Percentiles rank a stretch among this genome's conserved stretches.
These are phyloP conservation scores for Lutraria rhynchaena DNA, from an alignment of 1,140 invertebrate species.

Conservation along the genomic window DNA sequence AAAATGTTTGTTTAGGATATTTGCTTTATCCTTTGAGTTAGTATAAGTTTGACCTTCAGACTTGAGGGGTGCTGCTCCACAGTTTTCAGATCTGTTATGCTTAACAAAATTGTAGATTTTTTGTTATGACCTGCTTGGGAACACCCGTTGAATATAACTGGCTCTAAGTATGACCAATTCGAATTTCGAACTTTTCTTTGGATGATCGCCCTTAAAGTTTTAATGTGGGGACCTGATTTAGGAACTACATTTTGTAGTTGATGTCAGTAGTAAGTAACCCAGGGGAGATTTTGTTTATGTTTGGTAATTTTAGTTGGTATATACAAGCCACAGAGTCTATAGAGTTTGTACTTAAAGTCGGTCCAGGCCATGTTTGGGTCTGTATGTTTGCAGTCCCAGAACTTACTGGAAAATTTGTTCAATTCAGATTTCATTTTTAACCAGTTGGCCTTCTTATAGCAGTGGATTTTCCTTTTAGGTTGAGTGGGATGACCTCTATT, in stretches of 20 bases:
- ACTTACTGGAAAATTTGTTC: neutral
- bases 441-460: constrained; percentile 7
- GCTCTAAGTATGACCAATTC: constrained; percentile 6
- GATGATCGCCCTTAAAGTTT: neutral
- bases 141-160: constrained; percentile 2
- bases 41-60: constrained; percentile 14
- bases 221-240: neutral
- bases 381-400: neutral
- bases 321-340: neutral
- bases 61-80: constrained; percentile 9
- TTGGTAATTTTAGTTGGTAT: constrained; percentile 4
- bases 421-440: constrained; percentile 4
- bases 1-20: constrained; percentile 52
- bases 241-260: neutral
- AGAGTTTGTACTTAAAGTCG: neutral
- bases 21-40: constrained; percentile 11
- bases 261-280: neutral
- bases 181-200: too few species aligned
- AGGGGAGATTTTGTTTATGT: constrained; percentile 8
- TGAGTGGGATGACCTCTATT: constrained; percentile 8
- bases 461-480: constrained; percentile 4
- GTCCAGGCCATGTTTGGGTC: too few species aligned
- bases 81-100: neutral
- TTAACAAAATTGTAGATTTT: neutral
- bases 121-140: constrained; percentile 4